Base-by-base conservation (phyloP, 2,888 invertebrate genomes). In the Cacoxenus indagator region DNA sequence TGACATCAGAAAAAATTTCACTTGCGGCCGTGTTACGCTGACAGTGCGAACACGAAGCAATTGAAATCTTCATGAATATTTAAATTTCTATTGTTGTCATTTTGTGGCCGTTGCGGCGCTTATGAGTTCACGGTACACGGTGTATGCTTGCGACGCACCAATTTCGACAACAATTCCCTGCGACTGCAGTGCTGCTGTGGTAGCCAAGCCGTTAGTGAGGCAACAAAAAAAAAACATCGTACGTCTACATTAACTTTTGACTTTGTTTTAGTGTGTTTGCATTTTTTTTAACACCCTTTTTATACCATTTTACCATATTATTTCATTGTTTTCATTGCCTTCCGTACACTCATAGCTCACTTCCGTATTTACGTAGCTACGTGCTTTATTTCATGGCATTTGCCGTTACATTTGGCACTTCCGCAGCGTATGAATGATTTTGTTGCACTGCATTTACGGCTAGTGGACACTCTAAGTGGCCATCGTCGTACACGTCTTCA, bases 1-100 rank as follows among this genome's bases (percentile, higher is more conserved):
- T 67, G 69, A 67, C 46, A 26, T 26, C 14, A 1, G 9, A 14
- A 37, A n/a, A 8, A 37, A 1, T 37, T 37, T 37, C 37, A 14
- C 37, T 37, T 26, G 65, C 17, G 26, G 17, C 19, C 55, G 24
- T 64, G 64, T 54, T 65, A n/a, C n/a, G n/a, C n/a, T n/a, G n/a
- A n/a, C n/a, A n/a, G n/a, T n/a, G n/a, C 68, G 71, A 67, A 61
- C 51, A n/a, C n/a, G n/a, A n/a, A n/a, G 17, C 61, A 68, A 61
- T 68, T 66, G 62, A 65, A 59, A 27, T 27, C 66, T 70, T 77
- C 80, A 75, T 80, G 75, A 75, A 78, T 78, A 78, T 80, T 78
- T 77, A 74, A 78, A 76, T 67, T 72, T 67, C 70, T 72, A 71
- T 77, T 76, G 75, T 76, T 70, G 61, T 31, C 24, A 14, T 24